phyloP scores from a whole-genome alignment of 2,113 vertebrate species.

The Canis aureus region DNA sequence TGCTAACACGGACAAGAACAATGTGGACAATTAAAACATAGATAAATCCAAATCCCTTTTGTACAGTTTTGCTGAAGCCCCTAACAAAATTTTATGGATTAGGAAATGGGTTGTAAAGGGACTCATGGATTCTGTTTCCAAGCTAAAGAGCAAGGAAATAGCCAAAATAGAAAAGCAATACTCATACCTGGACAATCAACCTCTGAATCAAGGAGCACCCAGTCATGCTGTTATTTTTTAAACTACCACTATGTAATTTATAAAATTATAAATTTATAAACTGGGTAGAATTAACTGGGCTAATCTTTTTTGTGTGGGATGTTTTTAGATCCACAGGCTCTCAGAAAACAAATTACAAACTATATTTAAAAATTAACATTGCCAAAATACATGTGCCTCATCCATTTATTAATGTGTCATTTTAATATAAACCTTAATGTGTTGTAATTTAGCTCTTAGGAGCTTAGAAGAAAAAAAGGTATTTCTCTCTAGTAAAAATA shows the following conservation, averaged over 20 bases:
- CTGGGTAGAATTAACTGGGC: neutral
- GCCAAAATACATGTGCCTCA: neutral
- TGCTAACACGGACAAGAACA: neutral
- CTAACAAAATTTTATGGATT: slow-evolving; percentile 20
- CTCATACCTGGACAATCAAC: neutral
- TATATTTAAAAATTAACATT: slow-evolving; percentile 40
- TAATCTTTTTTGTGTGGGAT: neutral
- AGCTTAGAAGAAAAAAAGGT: neutral
- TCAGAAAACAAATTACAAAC: slow-evolving; percentile 38
- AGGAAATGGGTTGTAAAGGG: neutral
- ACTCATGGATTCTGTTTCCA: slow-evolving; percentile 13
- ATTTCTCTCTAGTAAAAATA: slow-evolving; percentile 44
- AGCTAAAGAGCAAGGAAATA: slow-evolving; percentile 6
- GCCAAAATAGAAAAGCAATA: slow-evolving; percentile 18
- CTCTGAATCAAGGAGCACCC: neutral
- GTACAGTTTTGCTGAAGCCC: slow-evolving; percentile 23
- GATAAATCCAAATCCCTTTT: slow-evolving; percentile 25
- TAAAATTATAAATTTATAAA: neutral
- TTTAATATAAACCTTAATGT: slow-evolving; percentile 7
- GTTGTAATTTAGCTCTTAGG: neutral
- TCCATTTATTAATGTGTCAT: neutral
- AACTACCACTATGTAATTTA: neutral
- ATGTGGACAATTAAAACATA: slow-evolving; percentile 38
- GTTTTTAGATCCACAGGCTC: slow-evolving; percentile 19
- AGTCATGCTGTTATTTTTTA: neutral